These are phyloP conservation scores for Vombatus ursinus DNA, from an alignment of 2,113 vertebrate genomes.

Conservation along the genomic window DNA sequence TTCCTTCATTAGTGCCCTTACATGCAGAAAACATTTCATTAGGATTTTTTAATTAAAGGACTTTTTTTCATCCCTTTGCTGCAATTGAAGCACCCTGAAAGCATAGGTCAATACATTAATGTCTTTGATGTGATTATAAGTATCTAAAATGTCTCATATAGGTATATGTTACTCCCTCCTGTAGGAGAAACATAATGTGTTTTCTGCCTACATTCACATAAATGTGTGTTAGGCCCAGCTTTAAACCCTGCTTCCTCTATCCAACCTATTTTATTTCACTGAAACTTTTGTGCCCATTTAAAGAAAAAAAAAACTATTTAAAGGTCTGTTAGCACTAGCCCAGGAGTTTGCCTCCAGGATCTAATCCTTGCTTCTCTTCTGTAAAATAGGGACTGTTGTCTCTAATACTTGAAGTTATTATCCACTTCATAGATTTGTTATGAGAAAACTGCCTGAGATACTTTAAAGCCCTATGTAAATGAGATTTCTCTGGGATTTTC, in stretches of 20 bases:
- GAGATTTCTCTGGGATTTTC: background rate
- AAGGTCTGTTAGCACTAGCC: background rate
- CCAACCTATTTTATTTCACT: conserved; percentile 60
- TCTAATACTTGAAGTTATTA: too few relatives aligned
- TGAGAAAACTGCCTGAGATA: background rate
- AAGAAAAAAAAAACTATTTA: background rate
- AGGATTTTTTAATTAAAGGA: conserved; percentile 10
- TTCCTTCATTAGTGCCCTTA: background rate
- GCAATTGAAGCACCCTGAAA: conserved; percentile 62
- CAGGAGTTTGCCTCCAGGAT: background rate
- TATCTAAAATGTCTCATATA: conserved; percentile 41
- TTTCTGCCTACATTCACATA: background rate
- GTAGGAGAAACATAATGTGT: background rate
- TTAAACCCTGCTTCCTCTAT: conserved; percentile 16
- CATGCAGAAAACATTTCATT: background rate
- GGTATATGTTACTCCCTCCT: background rate
- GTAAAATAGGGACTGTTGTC: background rate
- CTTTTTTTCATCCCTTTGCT: conserved; percentile 40
- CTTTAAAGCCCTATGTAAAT: background rate
- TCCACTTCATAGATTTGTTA: background rate
- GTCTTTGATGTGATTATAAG: conserved; percentile 58
- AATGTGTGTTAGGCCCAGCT: background rate
- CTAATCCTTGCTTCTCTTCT: background rate
- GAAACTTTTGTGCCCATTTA: conserved; percentile 66
- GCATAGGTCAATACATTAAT: conserved; percentile 55